phyloP scores from a whole-genome alignment of 1,140 invertebrate species.

The Archegozetes longisetosus region DNA sequence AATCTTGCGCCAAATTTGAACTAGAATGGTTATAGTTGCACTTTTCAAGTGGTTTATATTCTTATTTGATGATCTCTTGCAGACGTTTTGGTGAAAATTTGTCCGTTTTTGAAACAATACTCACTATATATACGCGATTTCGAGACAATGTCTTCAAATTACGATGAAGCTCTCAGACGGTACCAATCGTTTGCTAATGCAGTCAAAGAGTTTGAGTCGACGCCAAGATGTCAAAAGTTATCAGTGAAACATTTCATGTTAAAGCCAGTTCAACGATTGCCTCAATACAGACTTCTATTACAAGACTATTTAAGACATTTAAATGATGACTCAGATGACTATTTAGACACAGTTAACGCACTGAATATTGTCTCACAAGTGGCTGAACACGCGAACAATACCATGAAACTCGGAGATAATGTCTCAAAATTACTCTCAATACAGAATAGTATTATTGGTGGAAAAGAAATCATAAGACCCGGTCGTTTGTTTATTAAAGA shows the following conservation, averaged over 20 bases:
- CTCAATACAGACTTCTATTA: constrained; percentile 46
- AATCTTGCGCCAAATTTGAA: no score
- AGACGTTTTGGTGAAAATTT: constrained; percentile 57
- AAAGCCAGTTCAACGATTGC: constrained; percentile 55
- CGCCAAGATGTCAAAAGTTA: constrained; percentile 40
- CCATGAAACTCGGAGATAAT: constrained; percentile 43
- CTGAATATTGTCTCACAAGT: constrained; percentile 50
- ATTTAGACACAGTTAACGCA: constrained; percentile 45
- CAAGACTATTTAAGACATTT: constrained; percentile 48
- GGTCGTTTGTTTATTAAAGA: constrained; percentile 45
- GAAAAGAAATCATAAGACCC: constrained; percentile 10
- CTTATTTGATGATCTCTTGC: no score
- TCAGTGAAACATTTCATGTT: constrained; percentile 53
- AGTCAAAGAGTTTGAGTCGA: constrained; percentile 10
- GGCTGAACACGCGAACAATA: constrained; percentile 56
- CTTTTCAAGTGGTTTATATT: no score
- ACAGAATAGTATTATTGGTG: constrained; percentile 7
- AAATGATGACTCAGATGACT: constrained; percentile 40
- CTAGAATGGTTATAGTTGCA: no score
- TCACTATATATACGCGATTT: constrained; percentile 54
- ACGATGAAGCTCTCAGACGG: constrained; percentile 47
- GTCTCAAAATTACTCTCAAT: constrained; percentile 30
- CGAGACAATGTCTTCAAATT: constrained; percentile 40
- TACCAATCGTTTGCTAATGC: constrained; percentile 35
- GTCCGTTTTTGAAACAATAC: constrained; percentile 56